Conservation (phyloP, 2,888 invertebrate species). For the Synergus umbraculus region DNA sequence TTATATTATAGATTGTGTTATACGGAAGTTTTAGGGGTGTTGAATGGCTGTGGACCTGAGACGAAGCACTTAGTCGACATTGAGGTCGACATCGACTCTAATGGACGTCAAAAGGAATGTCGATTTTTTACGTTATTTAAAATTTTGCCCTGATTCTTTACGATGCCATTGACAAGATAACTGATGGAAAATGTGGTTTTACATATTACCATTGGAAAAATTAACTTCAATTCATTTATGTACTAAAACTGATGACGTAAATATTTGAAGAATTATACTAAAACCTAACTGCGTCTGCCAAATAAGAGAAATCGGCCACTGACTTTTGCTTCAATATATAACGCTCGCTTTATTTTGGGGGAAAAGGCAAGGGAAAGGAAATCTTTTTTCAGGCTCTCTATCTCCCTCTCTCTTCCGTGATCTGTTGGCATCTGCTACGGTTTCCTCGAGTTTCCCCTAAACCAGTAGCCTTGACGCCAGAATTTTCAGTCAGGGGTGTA, state of each 20-base stretch:
- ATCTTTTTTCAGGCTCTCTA: too few species aligned
- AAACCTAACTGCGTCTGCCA: too few species aligned
- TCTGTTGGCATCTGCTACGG: constrained; percentile 34
- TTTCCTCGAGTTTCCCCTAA: constrained; percentile 43
- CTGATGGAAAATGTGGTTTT: constrained; percentile 57
- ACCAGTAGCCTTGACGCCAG: constrained; percentile 50
- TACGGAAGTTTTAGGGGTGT: constrained; percentile 45
- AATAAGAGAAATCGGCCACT: too few species aligned
- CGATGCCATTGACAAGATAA: constrained; percentile 61
- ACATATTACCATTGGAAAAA: background rate
- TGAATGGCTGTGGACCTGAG: constrained; percentile 50
- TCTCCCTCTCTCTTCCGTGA: background rate
- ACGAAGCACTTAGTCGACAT: constrained; percentile 69
- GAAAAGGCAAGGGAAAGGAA: background rate
- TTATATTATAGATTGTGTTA: background rate
- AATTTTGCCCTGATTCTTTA: constrained; percentile 58
- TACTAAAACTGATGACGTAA: too few species aligned
- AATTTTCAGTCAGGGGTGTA: constrained; percentile 47
- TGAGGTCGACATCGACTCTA: constrained; percentile 65
- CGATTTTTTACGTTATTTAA: constrained; percentile 61
- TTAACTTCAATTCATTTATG: too few species aligned
- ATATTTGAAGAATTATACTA: too few species aligned
- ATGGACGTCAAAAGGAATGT: constrained; percentile 66
- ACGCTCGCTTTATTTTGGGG: background rate
- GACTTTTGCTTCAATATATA: background rate